phyloP scores from a whole-genome alignment of 2,888 invertebrate species.

The Polydrusus cervinus region DNA sequence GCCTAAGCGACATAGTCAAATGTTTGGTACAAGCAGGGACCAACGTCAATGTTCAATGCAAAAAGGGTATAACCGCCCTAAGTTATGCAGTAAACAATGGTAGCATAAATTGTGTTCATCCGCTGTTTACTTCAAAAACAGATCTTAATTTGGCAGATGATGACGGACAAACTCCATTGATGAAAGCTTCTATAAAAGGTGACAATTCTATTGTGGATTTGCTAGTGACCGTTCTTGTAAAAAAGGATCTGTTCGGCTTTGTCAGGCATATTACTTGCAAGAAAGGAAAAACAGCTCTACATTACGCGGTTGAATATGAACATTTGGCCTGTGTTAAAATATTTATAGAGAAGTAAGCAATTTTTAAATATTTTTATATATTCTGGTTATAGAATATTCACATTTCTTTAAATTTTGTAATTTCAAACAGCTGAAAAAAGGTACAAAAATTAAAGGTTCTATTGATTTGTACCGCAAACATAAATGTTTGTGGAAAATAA shows the following conservation, averaged over 20 bases:
- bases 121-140: neutral
- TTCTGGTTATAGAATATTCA: too few species aligned
- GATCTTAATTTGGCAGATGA: neutral
- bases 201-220: neutral
- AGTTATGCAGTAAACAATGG: conserved; percentile 1
- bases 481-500: too few species aligned
- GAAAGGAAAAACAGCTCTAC: conserved; percentile 7
- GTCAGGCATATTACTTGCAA: neutral
- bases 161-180: conserved; percentile 3
- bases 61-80: conserved; percentile 1
- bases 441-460: too few species aligned
- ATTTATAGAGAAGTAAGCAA: neutral
- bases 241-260: too few species aligned
- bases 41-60: conserved; percentile 4
- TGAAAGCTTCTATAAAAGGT: neutral
- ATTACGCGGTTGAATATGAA: conserved; percentile 11
- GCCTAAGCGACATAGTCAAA: neutral
- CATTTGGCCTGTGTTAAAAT: neutral
- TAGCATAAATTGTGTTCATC: neutral
- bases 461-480: too few species aligned
- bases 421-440: too few species aligned
- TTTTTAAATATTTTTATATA: too few species aligned
- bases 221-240: neutral
- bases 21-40: neutral
- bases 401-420: too few species aligned